A percentile compares a stretch with the other conserved stretches of the same genome.
Conservation (phyloP, 2,797 vertebrate species). For the Pantherophis alleghaniensis region DNA sequence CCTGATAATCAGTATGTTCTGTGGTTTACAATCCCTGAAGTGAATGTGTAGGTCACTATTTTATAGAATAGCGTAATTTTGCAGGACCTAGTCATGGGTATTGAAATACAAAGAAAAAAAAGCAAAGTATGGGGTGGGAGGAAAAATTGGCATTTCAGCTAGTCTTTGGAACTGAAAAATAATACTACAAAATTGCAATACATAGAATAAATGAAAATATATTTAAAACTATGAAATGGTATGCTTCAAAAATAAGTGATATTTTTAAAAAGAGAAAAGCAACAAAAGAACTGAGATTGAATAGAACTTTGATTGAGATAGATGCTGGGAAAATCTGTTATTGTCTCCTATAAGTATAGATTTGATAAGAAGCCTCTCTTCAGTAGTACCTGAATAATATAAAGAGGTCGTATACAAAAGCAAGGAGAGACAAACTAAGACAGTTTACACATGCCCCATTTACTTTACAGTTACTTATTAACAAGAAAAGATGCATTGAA, state of each 20-base stretch:
- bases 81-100: background rate
- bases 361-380: constrained; percentile 67
- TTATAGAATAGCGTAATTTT: background rate
- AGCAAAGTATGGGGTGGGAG: background rate
- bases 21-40: background rate
- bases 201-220: constrained; percentile 19
- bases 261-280: constrained; percentile 47
- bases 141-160: background rate
- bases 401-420: constrained; percentile 49
- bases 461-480: constrained; percentile 52
- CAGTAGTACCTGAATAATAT: constrained; percentile 70
- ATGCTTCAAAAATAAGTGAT: constrained; percentile 10
- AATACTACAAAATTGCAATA: constrained; percentile 2
- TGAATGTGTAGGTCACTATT: background rate
- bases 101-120: background rate
- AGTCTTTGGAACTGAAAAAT: background rate
- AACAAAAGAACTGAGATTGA: constrained; percentile 65
- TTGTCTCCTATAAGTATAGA: constrained; percentile 66
- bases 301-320: constrained; percentile 75
- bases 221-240: constrained; percentile 37
- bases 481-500: constrained; percentile 51
- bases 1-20: background rate
- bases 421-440: constrained; percentile 31
- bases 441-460: constrained; percentile 56
- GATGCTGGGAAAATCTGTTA: constrained; percentile 75